These are phyloP conservation scores for Gymnoscopelus microlampas DNA, from an alignment of 2,797 vertebrate species.

Conservation along the genomic window DNA sequence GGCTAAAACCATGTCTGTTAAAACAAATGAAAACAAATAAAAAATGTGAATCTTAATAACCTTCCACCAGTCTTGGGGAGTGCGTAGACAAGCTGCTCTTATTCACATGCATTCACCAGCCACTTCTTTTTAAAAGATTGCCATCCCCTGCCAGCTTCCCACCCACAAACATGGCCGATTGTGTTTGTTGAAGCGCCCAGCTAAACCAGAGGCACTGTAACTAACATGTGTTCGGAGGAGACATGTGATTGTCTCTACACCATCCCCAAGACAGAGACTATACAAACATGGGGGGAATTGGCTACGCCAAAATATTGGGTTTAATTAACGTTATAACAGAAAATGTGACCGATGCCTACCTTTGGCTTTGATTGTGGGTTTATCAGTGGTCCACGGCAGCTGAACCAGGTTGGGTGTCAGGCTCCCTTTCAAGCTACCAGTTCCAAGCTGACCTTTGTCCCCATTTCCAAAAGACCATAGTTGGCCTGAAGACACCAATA, in stretches of 20 bases:
- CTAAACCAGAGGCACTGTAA: too few relatives aligned
- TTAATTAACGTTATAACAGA: background rate
- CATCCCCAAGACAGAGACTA: too few relatives aligned
- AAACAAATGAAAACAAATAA: conserved; percentile 17
- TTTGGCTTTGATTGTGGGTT: conserved; percentile 13
- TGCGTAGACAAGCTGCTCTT: background rate
- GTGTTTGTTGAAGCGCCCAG: too few relatives aligned
- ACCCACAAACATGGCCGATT: too few relatives aligned
- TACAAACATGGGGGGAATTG: too few relatives aligned
- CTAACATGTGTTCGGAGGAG: too few relatives aligned
- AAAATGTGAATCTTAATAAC: background rate
- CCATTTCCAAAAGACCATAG: conserved; percentile 86
- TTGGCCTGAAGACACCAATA: conserved; percentile 79
- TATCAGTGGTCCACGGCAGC: conserved; percentile 49
- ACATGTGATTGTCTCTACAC: too few relatives aligned
- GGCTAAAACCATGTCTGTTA: conserved; percentile 71
- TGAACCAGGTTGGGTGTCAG: conserved; percentile 78
- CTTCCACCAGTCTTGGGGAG: too few relatives aligned
- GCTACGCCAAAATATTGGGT: too few relatives aligned
- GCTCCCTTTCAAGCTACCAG: conserved; percentile 49
- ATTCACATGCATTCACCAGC: background rate
- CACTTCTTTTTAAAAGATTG: background rate
- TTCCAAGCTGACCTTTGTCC: conserved; percentile 77
- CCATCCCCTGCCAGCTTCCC: too few relatives aligned
- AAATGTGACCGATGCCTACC: conserved; percentile 39